Evolutionary conservation across 2,888 invertebrate genomes (phyloP).

Genomic region (Sarcophaga rosellei): DNA sequence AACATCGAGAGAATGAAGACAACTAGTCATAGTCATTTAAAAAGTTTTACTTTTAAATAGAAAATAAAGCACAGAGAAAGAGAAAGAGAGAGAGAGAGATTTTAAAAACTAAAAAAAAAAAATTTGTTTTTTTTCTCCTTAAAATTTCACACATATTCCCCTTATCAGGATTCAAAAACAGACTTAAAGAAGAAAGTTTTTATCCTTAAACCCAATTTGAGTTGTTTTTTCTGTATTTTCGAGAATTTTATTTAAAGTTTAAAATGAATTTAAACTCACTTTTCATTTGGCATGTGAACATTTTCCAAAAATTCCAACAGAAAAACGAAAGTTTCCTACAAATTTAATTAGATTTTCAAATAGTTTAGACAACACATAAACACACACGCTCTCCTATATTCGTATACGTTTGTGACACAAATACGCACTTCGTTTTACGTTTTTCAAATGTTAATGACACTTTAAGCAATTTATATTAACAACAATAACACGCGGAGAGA

Average conservation of each 20-base stretch:
- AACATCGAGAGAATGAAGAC: conserved; percentile 1
- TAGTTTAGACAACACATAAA: conserved; percentile 3
- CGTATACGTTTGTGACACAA: not conserved
- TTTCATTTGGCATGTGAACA: not conserved
- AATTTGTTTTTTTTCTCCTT: too few species aligned
- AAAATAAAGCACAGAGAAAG: not conserved
- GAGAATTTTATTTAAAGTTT: conserved; percentile 10
- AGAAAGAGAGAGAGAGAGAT: not conserved
- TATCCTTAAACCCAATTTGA: too few species aligned
- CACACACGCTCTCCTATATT: not conserved
- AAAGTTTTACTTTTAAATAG: conserved; percentile 10
- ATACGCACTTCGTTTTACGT: not conserved
- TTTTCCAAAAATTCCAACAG: not conserved
- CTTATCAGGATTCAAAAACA: too few species aligned
- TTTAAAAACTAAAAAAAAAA: not conserved
- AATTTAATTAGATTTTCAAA: conserved; percentile 18
- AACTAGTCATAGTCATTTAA: conserved; percentile 26
- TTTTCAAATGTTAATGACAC: conserved; percentile 26
- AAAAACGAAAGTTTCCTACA: not conserved
- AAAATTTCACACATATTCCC: not conserved
- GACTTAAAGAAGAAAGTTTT: too few species aligned
- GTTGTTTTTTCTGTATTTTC: too few species aligned
- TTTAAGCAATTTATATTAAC: not conserved
- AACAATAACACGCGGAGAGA: too few species aligned
- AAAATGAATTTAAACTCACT: conserved; percentile 18